phyloP scores from a whole-genome alignment of 2,888 invertebrate genomes.

The Coenonympha glycerion region DNA sequence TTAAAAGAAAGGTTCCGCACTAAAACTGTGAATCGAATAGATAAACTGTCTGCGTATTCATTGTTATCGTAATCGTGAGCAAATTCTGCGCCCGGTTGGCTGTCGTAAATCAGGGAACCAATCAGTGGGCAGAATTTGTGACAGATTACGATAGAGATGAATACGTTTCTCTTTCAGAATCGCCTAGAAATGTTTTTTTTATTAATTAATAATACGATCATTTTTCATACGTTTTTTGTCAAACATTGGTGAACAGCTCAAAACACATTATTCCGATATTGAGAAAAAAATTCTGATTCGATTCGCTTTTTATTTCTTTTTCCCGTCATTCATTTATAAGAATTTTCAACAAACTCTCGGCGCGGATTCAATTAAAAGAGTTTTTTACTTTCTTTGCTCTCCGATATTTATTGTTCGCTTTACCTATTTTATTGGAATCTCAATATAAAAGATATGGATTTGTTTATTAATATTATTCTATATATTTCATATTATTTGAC shows the following conservation, averaged over 20 bases:
- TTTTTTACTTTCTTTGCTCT: slow-evolving; percentile 23
- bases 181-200: too few relatives aligned
- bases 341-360: slow-evolving; percentile 21
- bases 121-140: too few relatives aligned
- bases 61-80: too few relatives aligned
- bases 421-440: background rate
- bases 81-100: too few relatives aligned
- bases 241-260: slow-evolving; percentile 21
- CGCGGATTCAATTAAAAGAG: slow-evolving; percentile 27
- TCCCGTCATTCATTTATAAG: slow-evolving; percentile 20
- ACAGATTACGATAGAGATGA: too few relatives aligned
- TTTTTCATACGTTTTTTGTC: too few relatives aligned
- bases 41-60: too few relatives aligned
- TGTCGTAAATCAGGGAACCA: too few relatives aligned
- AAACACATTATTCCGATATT: slow-evolving; percentile 26
- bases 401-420: slow-evolving; percentile 19
- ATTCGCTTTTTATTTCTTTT: slow-evolving; percentile 22
- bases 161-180: too few relatives aligned
- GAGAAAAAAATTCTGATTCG: slow-evolving; percentile 28
- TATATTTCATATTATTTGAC: background rate
- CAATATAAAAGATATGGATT: slow-evolving; percentile 4
- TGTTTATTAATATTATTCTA: background rate
- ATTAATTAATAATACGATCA: too few relatives aligned
- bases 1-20: too few relatives aligned
- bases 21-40: too few relatives aligned